phyloP scores from a whole-genome alignment of 2,888 invertebrate species.

The Patella caerulea region DNA sequence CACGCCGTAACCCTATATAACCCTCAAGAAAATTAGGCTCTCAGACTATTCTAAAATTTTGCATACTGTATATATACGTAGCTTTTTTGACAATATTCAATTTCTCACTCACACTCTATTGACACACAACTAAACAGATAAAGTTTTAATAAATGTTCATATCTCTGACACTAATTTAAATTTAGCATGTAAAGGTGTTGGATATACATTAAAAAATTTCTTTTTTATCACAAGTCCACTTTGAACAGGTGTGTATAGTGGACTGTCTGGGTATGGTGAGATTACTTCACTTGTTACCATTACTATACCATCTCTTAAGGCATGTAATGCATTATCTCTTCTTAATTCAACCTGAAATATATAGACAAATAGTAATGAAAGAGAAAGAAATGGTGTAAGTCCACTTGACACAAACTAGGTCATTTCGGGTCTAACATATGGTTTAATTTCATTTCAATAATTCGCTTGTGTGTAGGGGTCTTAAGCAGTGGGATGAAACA shows the following conservation, averaged over 20 bases:
- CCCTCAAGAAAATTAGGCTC: no score
- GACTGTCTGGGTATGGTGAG: conserved; percentile 84
- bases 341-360: conserved; percentile 85
- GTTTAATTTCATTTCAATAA: no score
- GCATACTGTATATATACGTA: no score
- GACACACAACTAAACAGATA: not conserved
- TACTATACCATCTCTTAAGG: conserved; percentile 85
- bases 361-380: not conserved
- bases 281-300: conserved; percentile 86
- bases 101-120: no score
- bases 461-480: no score
- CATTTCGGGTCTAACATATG: no score
- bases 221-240: conserved; percentile 78
- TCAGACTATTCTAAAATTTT: no score
- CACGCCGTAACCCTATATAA: no score
- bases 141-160: not conserved
- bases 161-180: conserved; percentile 79
- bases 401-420: no score
- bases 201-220: conserved; percentile 88
- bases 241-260: conserved; percentile 80
- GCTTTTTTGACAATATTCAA: no score
- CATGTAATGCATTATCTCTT: conserved; percentile 81
- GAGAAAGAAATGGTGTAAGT: no score
- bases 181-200: conserved; percentile 82
- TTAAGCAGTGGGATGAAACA: no score